Evolutionary conservation across 2,888 invertebrate species (phyloP).

Genomic region (Eilema griseolum): DNA sequence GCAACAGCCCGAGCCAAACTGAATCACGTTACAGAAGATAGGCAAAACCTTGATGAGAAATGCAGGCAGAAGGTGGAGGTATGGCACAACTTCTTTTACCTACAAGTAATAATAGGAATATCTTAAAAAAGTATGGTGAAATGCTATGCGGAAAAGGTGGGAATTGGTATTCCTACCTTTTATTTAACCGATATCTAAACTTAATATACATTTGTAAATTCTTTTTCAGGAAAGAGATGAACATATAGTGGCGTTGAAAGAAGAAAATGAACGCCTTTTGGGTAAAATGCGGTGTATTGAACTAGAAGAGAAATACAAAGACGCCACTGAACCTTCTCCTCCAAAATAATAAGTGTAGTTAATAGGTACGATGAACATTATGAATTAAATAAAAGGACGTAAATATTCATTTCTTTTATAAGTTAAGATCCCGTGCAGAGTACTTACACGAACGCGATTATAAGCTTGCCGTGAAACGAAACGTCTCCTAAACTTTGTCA

Average conservation of each 20-base stretch:
- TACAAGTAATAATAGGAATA: neutral
- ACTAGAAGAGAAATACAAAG: constrained; percentile 32
- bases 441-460: no score
- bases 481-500: no score
- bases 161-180: no score
- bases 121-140: neutral
- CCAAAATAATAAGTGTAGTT: neutral
- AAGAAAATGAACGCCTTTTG: constrained; percentile 80
- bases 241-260: constrained; percentile 79
- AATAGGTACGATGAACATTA: neutral
- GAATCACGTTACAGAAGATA: constrained; percentile 87
- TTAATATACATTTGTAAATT: neutral
- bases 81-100: constrained; percentile 31
- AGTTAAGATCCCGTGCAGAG: no score
- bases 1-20: constrained; percentile 89
- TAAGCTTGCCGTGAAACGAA: no score
- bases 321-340: neutral
- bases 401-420: no score
- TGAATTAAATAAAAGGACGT: neutral
- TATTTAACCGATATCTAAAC: neutral
- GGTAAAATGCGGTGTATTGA: constrained; percentile 73
- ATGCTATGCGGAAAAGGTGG: neutral
- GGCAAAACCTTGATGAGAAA: constrained; percentile 87
- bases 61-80: constrained; percentile 84
- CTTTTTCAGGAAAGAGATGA: constrained; percentile 80